phyloP scores from a whole-genome alignment of 2,888 invertebrate genomes.

The Formica aserva region DNA sequence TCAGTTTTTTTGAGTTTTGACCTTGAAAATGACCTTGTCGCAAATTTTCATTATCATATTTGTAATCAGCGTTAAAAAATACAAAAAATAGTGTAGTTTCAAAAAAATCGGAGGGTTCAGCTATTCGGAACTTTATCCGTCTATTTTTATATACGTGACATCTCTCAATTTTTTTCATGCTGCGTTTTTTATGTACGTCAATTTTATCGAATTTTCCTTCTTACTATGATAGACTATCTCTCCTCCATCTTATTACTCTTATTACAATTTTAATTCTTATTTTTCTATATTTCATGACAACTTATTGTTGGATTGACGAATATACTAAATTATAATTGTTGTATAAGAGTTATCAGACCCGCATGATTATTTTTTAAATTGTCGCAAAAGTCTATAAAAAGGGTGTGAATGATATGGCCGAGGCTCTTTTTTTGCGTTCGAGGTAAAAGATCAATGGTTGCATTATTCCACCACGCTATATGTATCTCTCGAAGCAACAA shows the following conservation, averaged over 20 bases:
- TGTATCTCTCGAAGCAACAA: constrained; percentile 68
- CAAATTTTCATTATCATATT: too few species aligned
- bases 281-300: neutral
- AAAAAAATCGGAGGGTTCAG: too few species aligned
- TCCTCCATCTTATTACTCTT: neutral
- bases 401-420: neutral
- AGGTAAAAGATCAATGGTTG: neutral
- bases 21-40: too few species aligned
- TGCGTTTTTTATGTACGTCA: neutral
- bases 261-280: neutral
- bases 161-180: neutral
- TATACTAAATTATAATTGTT: neutral
- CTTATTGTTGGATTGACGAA: neutral
- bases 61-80: too few species aligned
- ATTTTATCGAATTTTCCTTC: neutral
- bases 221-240: neutral
- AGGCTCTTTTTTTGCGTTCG: neutral
- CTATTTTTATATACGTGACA: neutral
- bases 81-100: too few species aligned
- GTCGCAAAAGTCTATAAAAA: neutral
- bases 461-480: constrained; percentile 44
- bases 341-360: neutral
- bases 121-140: too few species aligned
- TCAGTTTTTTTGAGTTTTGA: too few species aligned
- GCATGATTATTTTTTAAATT: neutral